Base-by-base conservation (phyloP, 2,797 vertebrate genomes). In the Centroberyx gerrardi region DNA sequence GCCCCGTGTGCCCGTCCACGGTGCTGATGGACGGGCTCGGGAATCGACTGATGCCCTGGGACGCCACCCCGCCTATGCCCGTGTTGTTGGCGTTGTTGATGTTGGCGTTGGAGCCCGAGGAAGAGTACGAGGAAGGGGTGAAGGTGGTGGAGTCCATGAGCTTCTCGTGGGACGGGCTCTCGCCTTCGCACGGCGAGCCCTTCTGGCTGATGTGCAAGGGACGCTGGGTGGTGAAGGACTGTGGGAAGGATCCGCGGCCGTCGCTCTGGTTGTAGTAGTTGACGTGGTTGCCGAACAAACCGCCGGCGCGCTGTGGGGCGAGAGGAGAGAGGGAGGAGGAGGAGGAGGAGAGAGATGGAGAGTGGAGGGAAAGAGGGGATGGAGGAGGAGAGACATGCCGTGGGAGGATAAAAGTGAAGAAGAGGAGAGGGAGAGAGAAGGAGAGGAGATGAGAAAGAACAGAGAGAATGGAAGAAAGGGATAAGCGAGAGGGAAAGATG, bases 11-110 rank as follows among this genome's bases (percentile, higher is more conserved):
- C 68, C 96, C 96, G 46, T 99, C 98, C 90, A 98, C 96, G 0
- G 97, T 98, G 94, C 96, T 97, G 85, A 97, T 94, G 36, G 96
- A 87, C 0, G 97, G 96, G 83, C 91, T 94, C 1, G 96, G 96
- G 87, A 96, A 96, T 77, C 96, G 95, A 62, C 90, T 90, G 88
- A 78, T 49, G 27, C 90, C 90, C 82, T 87, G 88, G 14, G 85
- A 66, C 0, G 68, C 12, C 46, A 90, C 89, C 7, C 91, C 91
- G 12, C 93, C 95, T 86, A 99, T 93, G 89, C 95, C 96, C 0
- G 98, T 99, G 93, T 99, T 99, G 95, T 99, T 99, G 94, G 98
- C 98, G 0, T 99, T 99, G 95, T 99, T 99, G 91, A 99, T 98
- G 94, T 99, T 99, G 93, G 98, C 97, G 1, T 99, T 99, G 87